These are phyloP conservation scores for Zapornia atra DNA, from an alignment of 2,113 vertebrate species.

Conservation along the genomic window DNA sequence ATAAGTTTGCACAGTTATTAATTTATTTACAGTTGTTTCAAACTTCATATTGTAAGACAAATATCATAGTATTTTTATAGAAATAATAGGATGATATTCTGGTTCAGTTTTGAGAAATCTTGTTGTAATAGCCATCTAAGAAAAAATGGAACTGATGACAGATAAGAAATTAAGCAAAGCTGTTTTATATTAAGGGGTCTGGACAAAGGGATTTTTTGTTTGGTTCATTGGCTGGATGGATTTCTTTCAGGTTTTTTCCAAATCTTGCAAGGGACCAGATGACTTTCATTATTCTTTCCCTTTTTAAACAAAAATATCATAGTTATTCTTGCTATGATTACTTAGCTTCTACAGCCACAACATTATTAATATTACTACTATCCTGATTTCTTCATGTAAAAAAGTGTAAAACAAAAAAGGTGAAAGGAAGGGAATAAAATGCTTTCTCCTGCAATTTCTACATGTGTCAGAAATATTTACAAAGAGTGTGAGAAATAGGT, in stretches of 20 bases:
- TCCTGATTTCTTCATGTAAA: background rate
- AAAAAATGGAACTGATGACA: conserved; percentile 43
- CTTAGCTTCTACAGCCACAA: background rate
- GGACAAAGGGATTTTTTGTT: conserved; percentile 20
- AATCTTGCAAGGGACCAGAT: background rate
- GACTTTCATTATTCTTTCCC: background rate
- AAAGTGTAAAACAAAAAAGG: background rate
- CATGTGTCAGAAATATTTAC: background rate
- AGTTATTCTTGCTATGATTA: background rate
- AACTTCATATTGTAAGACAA: background rate
- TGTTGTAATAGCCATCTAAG: background rate
- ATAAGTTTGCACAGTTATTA: background rate
- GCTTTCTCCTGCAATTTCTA: background rate
- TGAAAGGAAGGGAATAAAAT: background rate
- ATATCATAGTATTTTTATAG: background rate
- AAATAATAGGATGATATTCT: background rate
- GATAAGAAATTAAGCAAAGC: conserved; percentile 47
- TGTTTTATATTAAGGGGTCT: conserved; percentile 36
- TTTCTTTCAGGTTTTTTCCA: background rate
- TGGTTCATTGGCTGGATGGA: background rate
- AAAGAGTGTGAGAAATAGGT: background rate
- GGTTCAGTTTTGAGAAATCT: background rate
- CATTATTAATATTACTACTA: background rate
- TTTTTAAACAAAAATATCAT: background rate
- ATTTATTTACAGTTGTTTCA: background rate